These are phyloP conservation scores for Cervus canadensis DNA, from an alignment of 2,113 vertebrate genomes.

Conservation along the genomic window DNA sequence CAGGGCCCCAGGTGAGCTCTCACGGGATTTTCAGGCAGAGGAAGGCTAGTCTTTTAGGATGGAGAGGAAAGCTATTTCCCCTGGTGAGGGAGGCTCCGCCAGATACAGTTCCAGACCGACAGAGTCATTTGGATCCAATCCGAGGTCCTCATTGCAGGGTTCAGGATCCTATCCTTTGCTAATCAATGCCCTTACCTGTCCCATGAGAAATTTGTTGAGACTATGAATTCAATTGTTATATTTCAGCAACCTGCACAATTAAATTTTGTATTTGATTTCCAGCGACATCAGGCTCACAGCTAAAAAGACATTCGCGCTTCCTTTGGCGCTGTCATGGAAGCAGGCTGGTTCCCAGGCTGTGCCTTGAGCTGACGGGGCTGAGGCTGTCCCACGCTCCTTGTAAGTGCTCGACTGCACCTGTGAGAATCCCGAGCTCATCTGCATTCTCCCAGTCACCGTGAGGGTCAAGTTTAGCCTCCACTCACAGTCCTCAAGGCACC, in stretches of 20 bases:
- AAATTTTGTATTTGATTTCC: not conserved
- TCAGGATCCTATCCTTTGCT: not conserved
- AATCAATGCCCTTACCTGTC: not conserved
- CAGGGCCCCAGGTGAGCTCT: not conserved
- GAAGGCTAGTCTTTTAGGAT: not conserved
- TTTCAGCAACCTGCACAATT: not conserved
- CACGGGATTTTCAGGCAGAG: not conserved
- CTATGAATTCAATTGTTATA: not conserved
- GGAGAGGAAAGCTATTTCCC: not conserved
- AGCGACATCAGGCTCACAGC: not conserved
- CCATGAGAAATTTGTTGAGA: not conserved
- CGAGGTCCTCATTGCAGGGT: not conserved
- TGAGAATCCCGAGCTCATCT: not conserved
- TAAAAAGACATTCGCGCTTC: not conserved
- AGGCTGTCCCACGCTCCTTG: not conserved
- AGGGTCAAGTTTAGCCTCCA: not conserved
- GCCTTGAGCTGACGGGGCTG: accelerated
- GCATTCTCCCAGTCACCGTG: accelerated
- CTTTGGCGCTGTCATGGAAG: accelerated
- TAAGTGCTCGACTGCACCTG: accelerated
- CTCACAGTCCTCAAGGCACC: not conserved
- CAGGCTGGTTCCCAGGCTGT: not conserved
- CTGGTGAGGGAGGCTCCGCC: not conserved
- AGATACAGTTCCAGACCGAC: not conserved
- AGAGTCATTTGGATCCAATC: accelerated